Base-by-base conservation (phyloP, 2,888 invertebrate species). In the Vanessa cardui region DNA sequence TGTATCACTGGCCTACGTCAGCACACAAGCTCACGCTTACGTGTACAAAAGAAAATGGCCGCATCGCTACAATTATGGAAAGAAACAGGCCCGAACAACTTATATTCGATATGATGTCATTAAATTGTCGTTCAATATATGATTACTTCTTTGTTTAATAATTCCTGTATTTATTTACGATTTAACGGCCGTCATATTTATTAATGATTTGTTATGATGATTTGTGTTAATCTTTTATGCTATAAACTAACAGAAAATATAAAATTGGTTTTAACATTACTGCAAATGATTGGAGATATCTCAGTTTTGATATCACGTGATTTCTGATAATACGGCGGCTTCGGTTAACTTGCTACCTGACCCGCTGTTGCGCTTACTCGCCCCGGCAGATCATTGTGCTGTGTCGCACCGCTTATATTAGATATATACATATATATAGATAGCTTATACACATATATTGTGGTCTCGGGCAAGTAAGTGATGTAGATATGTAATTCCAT, bases 401-500 rank as follows among this genome's bases (percentile, higher is more conserved):
- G 75, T 78, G 78, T 78, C 80, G 77, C 77, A 73, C 78, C 78
- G 80, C 80, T 81, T 72, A 72, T 73, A 69, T 71, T 70, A 73
- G 66, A 54, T 72, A 69, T 71, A 39, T 39, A 39, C 12, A 39
- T 12, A 50, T 50, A 39, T 39, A 39, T 12, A 80, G 82, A 81
- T 70, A 72, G 68, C 60, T 72, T 83, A 81, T 82, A 82, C 80
- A 82, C 71, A 72, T 73, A 78, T 78, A 79, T 83, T 82, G 83
- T 84, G 80, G 80, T 86, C 86, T 87, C 86, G 77, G 76, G 83
- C 84, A 86, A 86, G 84, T 86, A 83, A 86, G 81, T 83, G 80
- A 80, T 89, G 87, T 88, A 87, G 84, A 87, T 90, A 89, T 88
- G 86, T 90, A 88, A 89, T 89, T 88, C 86, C 86, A 89, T 90